phyloP scores from a whole-genome alignment of 2,113 vertebrate species.

The Octodon degus region DNA sequence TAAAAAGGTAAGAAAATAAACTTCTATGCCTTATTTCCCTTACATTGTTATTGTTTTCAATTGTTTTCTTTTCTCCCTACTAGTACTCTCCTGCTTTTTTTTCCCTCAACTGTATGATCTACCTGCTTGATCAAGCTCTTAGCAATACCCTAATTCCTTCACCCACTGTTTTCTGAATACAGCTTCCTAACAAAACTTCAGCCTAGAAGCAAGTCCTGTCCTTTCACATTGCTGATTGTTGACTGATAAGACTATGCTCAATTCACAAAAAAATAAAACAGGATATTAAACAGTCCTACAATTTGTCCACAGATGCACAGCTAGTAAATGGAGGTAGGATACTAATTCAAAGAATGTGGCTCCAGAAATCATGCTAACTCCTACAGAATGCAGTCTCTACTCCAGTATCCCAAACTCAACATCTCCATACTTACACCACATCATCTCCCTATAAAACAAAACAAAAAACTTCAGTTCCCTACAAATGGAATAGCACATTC shows the following conservation, averaged over 20 bases:
- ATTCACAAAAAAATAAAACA: not conserved
- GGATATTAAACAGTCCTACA: not conserved
- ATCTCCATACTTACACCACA: not conserved
- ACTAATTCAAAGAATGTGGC: not conserved
- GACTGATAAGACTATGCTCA: not conserved
- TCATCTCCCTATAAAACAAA: not conserved
- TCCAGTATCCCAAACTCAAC: not conserved
- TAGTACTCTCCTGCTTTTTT: not conserved
- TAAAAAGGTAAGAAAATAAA: not conserved
- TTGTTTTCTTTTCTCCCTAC: not conserved
- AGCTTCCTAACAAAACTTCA: slow-evolving; percentile 14
- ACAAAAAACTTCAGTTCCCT: not conserved
- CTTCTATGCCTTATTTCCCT: not conserved
- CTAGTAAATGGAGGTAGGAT: not conserved
- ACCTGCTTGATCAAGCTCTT: not conserved
- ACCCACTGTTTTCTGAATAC: not conserved
- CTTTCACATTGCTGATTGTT: not conserved
- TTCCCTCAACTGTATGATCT: not conserved
- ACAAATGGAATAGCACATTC: not conserved
- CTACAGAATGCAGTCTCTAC: not conserved
- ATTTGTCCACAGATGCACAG: not conserved
- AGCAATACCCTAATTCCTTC: not conserved
- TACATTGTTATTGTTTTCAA: not conserved
- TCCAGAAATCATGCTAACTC: not conserved
- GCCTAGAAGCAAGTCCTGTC: not conserved